Percentiles rank a stretch among this genome's conserved stretches.
Evolutionary conservation across 1,140 invertebrate genomes (phyloP).

Genomic region (Planococcus citri): DNA sequence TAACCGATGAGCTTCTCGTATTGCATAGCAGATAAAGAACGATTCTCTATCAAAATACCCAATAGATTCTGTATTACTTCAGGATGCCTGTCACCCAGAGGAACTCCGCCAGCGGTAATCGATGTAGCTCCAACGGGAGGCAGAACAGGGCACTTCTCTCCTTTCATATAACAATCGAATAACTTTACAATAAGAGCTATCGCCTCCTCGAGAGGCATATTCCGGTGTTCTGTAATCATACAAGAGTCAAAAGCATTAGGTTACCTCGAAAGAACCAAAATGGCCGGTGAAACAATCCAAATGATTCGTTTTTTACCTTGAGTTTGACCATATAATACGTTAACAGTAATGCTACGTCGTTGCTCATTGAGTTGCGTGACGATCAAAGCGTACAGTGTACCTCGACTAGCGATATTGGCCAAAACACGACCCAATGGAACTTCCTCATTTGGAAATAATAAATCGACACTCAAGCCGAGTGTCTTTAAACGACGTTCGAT

Average conservation of each 20-base stretch:
- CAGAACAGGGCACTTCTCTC: slow-evolving; percentile 36
- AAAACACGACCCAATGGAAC: slow-evolving; percentile 68
- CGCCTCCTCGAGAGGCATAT: slow-evolving; percentile 88
- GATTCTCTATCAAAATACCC: slow-evolving; percentile 64
- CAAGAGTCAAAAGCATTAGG: slow-evolving; percentile 21
- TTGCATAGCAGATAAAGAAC: slow-evolving; percentile 62
- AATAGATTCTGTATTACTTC: slow-evolving; percentile 58
- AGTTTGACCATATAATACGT: slow-evolving; percentile 78
- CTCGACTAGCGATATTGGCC: slow-evolving; percentile 72
- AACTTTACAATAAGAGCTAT: slow-evolving; percentile 62
- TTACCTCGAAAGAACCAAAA: background rate
- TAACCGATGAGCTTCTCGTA: slow-evolving; percentile 69
- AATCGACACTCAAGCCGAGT: slow-evolving; percentile 64
- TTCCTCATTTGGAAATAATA: slow-evolving; percentile 80
- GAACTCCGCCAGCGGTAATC: slow-evolving; percentile 25
- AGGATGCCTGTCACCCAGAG: slow-evolving; percentile 39
- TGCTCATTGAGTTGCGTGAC: slow-evolving; percentile 73
- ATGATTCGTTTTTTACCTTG: slow-evolving; percentile 75
- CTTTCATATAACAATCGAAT: slow-evolving; percentile 62
- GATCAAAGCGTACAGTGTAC: slow-evolving; percentile 77
- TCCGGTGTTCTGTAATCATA: slow-evolving; percentile 61
- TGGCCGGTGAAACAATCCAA: background rate
- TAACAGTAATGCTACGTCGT: slow-evolving; percentile 73
- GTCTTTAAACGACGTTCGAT: slow-evolving; percentile 73
- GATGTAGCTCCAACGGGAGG: slow-evolving; percentile 23